These are phyloP conservation scores for Brienomyrus longianalis DNA, from an alignment of 2,113 vertebrate genomes.

Conservation along the genomic window DNA sequence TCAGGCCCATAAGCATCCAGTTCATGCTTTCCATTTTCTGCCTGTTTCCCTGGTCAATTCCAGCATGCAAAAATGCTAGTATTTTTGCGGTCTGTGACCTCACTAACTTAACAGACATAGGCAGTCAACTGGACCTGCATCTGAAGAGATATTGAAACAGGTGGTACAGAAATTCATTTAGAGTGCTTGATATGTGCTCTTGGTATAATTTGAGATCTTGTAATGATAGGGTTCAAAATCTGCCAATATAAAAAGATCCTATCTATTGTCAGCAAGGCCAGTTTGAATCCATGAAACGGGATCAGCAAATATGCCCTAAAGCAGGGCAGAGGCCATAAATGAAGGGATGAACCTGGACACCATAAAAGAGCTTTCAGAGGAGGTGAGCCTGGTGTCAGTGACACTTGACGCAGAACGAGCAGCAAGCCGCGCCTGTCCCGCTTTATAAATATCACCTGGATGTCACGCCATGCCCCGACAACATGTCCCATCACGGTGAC, in stretches of 20 bases:
- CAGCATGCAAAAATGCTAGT: neutral
- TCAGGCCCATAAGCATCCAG: neutral
- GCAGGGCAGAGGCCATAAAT: neutral
- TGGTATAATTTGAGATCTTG: neutral
- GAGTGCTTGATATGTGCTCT: slow-evolving; percentile 28
- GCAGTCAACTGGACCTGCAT: neutral
- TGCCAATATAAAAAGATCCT: neutral
- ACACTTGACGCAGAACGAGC: slow-evolving; percentile 51
- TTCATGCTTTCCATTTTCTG: neutral
- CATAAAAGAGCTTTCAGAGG: neutral
- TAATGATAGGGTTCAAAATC: neutral
- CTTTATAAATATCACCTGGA: slow-evolving; percentile 71
- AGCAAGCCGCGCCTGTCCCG: slow-evolving; percentile 53
- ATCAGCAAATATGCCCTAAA: neutral
- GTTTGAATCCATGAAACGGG: neutral
- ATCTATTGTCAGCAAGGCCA: neutral
- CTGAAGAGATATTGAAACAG: neutral
- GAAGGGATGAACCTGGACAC: neutral
- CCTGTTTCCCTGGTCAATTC: neutral
- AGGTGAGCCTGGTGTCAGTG: slow-evolving; percentile 34
- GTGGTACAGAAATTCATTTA: slow-evolving; percentile 1
- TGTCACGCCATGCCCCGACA: slow-evolving; percentile 69
- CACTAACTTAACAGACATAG: neutral
- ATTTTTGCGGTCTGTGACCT: neutral
- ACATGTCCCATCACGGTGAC: slow-evolving; percentile 81